A percentile compares a stretch with the other conserved stretches of the same genome.
These are phyloP conservation scores for Microcebus ravelobensis DNA, from an alignment of 2,113 vertebrate genomes.

Conservation along the genomic window DNA sequence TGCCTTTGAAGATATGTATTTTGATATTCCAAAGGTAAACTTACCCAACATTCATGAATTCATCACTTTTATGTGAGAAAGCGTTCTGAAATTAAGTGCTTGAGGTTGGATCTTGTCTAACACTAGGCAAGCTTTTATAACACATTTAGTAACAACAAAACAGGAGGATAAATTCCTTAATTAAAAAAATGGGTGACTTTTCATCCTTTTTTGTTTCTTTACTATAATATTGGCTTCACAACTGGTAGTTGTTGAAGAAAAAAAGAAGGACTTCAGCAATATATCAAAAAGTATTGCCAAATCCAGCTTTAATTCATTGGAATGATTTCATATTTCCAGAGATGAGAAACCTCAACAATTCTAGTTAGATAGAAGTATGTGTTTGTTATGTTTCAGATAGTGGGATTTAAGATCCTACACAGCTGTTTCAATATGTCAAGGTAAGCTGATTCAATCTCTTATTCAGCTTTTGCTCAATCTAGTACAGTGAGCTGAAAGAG, in stretches of 20 bases:
- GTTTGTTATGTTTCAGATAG: neutral
- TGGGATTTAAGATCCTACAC: neutral
- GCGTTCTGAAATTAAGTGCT: neutral
- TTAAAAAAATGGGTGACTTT: neutral
- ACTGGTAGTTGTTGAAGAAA: neutral
- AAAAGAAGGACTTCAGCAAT: neutral
- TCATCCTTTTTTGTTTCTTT: neutral
- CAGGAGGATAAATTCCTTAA: neutral
- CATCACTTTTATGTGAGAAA: neutral
- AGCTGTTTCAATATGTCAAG: neutral
- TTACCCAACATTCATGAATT: neutral
- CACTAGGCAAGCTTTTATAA: neutral
- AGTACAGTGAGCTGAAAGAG: neutral
- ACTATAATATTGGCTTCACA: neutral
- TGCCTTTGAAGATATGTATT: neutral
- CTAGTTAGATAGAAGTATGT: neutral
- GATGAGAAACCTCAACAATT: neutral
- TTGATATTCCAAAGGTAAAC: neutral
- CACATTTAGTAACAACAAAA: neutral
- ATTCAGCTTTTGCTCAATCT: neutral
- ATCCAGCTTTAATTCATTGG: neutral
- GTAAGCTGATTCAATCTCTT: neutral
- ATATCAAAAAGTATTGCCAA: neutral
- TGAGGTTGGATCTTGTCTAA: neutral
- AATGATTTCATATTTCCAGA: neutral